Evolutionary conservation across 2,888 invertebrate genomes (phyloP).

Genomic region (Ennomos fuscantarius): DNA sequence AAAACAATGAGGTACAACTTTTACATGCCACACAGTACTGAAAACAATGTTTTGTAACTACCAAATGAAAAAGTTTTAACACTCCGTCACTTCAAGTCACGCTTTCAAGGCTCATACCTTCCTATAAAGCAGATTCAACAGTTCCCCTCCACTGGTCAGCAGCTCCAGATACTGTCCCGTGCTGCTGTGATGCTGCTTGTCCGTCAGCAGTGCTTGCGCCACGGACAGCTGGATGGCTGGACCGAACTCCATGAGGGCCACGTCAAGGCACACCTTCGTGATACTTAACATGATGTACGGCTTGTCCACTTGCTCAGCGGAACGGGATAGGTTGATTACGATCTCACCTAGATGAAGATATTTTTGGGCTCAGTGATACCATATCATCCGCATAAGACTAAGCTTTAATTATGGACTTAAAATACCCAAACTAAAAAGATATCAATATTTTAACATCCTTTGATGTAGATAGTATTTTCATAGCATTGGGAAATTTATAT

Average conservation of each 20-base stretch:
- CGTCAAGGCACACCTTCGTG: conserved; percentile 88
- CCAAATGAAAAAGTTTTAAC: too few species aligned
- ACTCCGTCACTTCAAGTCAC: too few species aligned
- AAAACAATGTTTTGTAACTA: too few species aligned
- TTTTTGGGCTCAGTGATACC: too few species aligned
- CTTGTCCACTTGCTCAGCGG: conserved; percentile 87
- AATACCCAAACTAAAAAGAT: too few species aligned
- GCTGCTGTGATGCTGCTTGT: conserved; percentile 90
- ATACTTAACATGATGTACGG: conserved; percentile 91
- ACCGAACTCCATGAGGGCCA: conserved; percentile 91
- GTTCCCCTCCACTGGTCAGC: conserved; percentile 87
- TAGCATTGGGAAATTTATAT: too few species aligned
- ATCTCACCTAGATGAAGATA: conserved; percentile 75
- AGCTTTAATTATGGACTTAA: too few species aligned
- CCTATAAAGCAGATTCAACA: conserved; percentile 90
- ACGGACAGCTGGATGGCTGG: conserved; percentile 89
- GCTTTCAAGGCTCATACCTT: conserved; percentile 80
- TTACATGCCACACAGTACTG: too few species aligned
- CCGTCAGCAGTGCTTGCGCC: conserved; percentile 81
- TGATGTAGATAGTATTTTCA: too few species aligned
- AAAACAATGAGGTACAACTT: too few species aligned
- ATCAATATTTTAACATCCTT: too few species aligned
- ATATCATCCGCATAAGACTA: too few species aligned
- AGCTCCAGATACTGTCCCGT: conserved; percentile 92
- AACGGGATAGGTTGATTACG: conserved; percentile 87